Percentiles rank a stretch among this genome's conserved stretches.
These are phyloP conservation scores for Dynastes maya DNA, from an alignment of 2,888 invertebrate genomes.

Conservation along the genomic window DNA sequence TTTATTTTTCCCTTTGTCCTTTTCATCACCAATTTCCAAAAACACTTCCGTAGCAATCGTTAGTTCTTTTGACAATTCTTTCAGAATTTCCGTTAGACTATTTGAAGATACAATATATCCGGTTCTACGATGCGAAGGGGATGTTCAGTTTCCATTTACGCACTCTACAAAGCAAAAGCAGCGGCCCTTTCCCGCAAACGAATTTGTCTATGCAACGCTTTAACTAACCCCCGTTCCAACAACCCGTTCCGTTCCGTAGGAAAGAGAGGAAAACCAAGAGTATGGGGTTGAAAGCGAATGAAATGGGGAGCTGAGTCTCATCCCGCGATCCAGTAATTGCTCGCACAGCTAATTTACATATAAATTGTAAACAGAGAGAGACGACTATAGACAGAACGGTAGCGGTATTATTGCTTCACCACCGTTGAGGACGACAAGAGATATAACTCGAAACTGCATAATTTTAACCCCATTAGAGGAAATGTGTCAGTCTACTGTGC, in stretches of 20 bases:
- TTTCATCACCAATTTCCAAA: too few species aligned
- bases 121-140: too few species aligned
- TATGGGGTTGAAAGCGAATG: too few species aligned
- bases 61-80: too few species aligned
- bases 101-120: too few species aligned
- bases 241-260: not conserved
- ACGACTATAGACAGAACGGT: not conserved
- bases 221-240: not conserved
- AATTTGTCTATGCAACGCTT: not conserved
- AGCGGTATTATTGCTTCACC: constrained; percentile 34
- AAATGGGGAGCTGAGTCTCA: not conserved
- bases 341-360: constrained; percentile 56
- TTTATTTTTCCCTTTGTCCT: too few species aligned
- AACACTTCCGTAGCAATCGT: too few species aligned
- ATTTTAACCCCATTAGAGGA: constrained; percentile 51
- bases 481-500: constrained; percentile 25
- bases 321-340: constrained; percentile 52
- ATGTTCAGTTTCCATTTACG: too few species aligned
- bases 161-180: too few species aligned
- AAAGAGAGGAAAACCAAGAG: too few species aligned
- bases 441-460: constrained; percentile 50
- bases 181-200: not conserved
- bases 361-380: constrained; percentile 56
- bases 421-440: constrained; percentile 39
- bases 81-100: too few species aligned